Conservation (phyloP, 23 tunicate species). For the Botrylloides violaceus region DNA sequence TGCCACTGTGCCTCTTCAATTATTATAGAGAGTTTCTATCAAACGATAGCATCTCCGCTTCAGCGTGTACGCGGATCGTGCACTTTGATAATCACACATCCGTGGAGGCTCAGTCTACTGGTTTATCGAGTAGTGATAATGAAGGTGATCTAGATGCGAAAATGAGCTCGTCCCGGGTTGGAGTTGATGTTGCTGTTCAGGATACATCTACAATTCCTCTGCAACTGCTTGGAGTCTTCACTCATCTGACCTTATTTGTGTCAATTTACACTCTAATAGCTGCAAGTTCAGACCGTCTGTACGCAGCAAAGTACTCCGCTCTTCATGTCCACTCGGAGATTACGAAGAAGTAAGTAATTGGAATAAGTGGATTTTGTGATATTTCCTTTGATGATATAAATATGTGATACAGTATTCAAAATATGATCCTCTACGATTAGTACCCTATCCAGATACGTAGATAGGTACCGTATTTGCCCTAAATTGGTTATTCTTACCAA, state of each 20-base stretch:
- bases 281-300: constrained; percentile 78
- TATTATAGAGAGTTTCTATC: constrained; percentile 19
- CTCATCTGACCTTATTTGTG: constrained; percentile 35
- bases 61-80: too few relatives aligned
- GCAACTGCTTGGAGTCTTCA: constrained; percentile 7
- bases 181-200: too few relatives aligned
- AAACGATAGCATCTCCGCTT: background rate
- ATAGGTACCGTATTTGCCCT: too few relatives aligned
- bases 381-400: too few relatives aligned
- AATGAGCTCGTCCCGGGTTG: background rate
- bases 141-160: background rate
- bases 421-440: too few relatives aligned
- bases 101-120: background rate
- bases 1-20: constrained; percentile 38
- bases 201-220: background rate
- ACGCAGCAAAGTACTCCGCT: constrained; percentile 55
- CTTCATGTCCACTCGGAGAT: background rate
- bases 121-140: background rate
- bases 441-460: too few relatives aligned
- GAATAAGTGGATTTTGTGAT: background rate
- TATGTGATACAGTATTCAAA: too few relatives aligned
- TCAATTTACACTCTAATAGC: constrained; percentile 81
- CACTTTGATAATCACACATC: background rate
- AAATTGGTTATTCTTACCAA: too few relatives aligned
- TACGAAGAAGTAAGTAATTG: background rate